Conservation (phyloP, 2,888 invertebrate genomes). For the Drosophila aldrichi region DNA sequence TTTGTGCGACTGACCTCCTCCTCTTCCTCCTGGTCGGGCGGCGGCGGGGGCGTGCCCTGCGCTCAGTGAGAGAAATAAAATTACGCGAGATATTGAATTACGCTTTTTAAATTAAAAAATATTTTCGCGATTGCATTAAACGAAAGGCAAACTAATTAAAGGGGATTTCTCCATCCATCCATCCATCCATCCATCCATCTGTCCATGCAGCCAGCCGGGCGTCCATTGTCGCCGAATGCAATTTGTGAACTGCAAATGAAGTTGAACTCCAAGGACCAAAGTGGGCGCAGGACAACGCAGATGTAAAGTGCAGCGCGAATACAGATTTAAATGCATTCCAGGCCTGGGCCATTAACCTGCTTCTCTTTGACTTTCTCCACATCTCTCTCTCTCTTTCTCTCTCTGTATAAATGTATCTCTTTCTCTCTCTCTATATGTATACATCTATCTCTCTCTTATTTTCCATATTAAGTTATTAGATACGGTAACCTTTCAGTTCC, state of each 20-base stretch:
- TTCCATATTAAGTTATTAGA: too few species aligned
- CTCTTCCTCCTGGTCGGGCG: too few species aligned
- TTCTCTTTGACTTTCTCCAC: background rate
- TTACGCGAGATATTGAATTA: slow-evolving; percentile 78
- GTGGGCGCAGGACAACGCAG: slow-evolving; percentile 5
- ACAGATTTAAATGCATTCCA: background rate
- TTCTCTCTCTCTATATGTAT: too few species aligned
- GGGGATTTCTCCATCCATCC: slow-evolving; percentile 29
- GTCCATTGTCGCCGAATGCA: slow-evolving; percentile 31
- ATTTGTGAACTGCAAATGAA: slow-evolving; percentile 52
- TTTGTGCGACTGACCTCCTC: slow-evolving; percentile 55
- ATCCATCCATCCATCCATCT: background rate
- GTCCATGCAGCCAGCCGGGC: background rate
- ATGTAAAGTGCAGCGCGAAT: background rate
- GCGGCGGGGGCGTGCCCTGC: background rate
- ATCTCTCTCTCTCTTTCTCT: background rate
- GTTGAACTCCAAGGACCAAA: slow-evolving; percentile 30
- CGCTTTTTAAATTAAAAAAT: slow-evolving; percentile 78
- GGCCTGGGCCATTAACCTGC: slow-evolving; percentile 23
- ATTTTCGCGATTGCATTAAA: slow-evolving; percentile 77
- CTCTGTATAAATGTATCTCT: background rate
- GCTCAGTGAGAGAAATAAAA: slow-evolving; percentile 68
- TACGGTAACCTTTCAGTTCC: background rate
- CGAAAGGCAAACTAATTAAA: slow-evolving; percentile 71
- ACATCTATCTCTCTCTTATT: too few species aligned